Evolutionary conservation across 2,113 vertebrate genomes (phyloP), one percentile per base, ranked within the genome.

Genomic region (Plecturocebus donacophilus): DNA sequence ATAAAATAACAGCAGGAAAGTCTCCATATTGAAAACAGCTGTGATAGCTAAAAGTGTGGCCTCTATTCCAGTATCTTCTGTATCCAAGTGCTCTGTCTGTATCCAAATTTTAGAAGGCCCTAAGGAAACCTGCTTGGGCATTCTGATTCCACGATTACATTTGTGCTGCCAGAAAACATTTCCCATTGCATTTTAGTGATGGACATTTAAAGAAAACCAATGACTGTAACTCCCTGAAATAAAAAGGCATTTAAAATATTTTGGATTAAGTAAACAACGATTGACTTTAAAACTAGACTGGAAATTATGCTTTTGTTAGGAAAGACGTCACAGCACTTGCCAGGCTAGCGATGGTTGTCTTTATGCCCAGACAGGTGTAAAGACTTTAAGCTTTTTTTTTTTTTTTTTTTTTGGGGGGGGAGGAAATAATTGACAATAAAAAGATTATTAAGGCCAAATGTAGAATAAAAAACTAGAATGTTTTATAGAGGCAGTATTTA

Each of bases 91-190:
- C 75, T 80, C 93, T 95, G n/a, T 85, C 32, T 86, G 8, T 93
- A 90, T 30, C 75, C 73, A 75, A 87, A 16, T 8, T 68, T 92
- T 86, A 97, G 85, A 84, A 82, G 66, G 90, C 95, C 82, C 42
- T 91, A 93, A 86, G 61, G 82, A 97, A 97, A 96, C n/a, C 77
- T 97, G 96, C 97, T 97, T 97, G 98, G 96, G 97, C 97, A 96
- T 98, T 98, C 97, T 98, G 98, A 98, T 98, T 98, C 98, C 98
- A 98, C 49, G 97, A 98, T 98, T 98, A 98, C 97, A 84, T 88
- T 97, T 91, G 84, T 92, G 88, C 56, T 98, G 91, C 95, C 90
- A 96, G 91, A 81, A 95, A 91, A 89, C 68, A 64, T 76, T 94
- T 86, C 94, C 97, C 97, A 96, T 96, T 98, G 87, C 94, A 97